Conservation (phyloP, 2,888 invertebrate species). For the Callyntrura guangdongensis region DNA sequence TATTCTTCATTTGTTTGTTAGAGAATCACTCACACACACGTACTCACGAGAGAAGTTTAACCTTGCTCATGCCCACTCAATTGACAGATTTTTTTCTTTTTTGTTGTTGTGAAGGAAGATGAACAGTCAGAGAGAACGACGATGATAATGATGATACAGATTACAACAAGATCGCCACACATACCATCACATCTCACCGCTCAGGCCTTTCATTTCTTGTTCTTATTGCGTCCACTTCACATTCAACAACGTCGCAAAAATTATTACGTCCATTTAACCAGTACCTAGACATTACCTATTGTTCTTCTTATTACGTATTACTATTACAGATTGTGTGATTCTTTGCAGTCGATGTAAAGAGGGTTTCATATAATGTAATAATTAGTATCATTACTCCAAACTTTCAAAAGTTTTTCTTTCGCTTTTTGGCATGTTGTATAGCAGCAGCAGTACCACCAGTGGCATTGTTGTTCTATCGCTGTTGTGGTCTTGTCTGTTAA, state of each 20-base stretch:
- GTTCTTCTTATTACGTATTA: not conserved
- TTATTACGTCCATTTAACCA: not conserved
- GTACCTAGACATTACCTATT: not conserved
- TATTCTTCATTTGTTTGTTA: not conserved
- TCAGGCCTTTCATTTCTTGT: constrained; percentile 49
- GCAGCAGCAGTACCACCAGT: too few species aligned
- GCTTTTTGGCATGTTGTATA: too few species aligned
- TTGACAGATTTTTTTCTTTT: constrained; percentile 63
- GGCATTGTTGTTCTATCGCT: too few species aligned
- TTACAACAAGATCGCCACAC: constrained; percentile 18
- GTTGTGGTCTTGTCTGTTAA: too few species aligned
- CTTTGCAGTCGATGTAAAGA: not conserved
- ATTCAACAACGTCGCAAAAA: not conserved
- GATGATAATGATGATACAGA: constrained; percentile 39
- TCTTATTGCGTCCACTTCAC: constrained; percentile 49
- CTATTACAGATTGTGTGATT: not conserved
- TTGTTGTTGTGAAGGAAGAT: constrained; percentile 4
- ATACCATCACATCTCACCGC: not conserved
- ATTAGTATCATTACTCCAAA: too few species aligned
- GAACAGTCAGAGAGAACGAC: constrained; percentile 1
- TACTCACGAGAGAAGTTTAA: constrained; percentile 44
- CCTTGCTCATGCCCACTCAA: constrained; percentile 75
- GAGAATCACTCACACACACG: not conserved
- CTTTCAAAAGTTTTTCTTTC: too few species aligned
- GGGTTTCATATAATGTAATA: constrained; percentile 17